Percentiles rank a stretch among this genome's conserved stretches.
These are phyloP conservation scores for Cataglyphis rosenhaueri DNA, from an alignment of 2,888 invertebrate species.

Conservation along the genomic window DNA sequence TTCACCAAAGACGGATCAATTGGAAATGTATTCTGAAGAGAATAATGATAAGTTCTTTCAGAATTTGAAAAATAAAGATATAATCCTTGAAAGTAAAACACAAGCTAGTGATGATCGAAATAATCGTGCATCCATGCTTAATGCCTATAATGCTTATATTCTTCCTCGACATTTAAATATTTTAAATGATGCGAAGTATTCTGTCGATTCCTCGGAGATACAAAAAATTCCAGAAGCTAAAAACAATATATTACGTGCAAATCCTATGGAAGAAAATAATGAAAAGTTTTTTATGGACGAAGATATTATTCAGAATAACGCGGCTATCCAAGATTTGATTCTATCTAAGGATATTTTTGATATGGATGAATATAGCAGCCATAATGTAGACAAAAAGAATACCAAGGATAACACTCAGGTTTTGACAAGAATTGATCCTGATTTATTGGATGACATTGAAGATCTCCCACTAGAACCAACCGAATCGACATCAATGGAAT, in stretches of 20 bases:
- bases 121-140: background rate
- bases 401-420: background rate
- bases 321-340: background rate
- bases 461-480: conserved; percentile 48
- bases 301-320: background rate
- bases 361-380: background rate
- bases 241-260: background rate
- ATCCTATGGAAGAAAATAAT: conserved; percentile 9
- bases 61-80: background rate
- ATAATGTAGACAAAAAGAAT: background rate
- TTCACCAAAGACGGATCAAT: background rate
- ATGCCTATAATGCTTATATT: conserved; percentile 12
- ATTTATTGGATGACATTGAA: conserved; percentile 59
- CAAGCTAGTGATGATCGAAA: background rate
- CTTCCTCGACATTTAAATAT: conserved; percentile 18
- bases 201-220: background rate
- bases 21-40: background rate
- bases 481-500: conserved; percentile 35
- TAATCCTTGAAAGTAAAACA: background rate
- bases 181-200: conserved; percentile 11
- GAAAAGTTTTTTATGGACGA: background rate
- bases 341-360: background rate
- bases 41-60: conserved; percentile 16
- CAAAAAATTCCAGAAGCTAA: conserved; percentile 5
- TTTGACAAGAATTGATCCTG: conserved; percentile 43